Evolutionary conservation across 2,113 vertebrate genomes (phyloP).

Genomic region (Cacatua alba): DNA sequence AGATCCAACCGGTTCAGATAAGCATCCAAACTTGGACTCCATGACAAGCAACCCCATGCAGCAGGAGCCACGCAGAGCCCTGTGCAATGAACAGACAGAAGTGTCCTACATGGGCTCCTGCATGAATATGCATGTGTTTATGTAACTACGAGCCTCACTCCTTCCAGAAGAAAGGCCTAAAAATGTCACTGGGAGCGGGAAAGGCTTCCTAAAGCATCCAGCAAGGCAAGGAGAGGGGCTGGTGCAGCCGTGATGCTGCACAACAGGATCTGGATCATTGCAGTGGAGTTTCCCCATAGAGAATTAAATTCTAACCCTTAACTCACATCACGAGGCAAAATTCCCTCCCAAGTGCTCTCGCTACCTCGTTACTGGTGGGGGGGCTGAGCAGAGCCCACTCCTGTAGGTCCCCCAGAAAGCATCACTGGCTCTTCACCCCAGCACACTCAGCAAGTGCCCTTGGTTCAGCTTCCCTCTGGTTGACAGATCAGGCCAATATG

Average conservation of each 20-base stretch:
- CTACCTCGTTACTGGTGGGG: fast-evolving
- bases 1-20: slow-evolving; percentile 11
- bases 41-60: neutral
- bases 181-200: neutral
- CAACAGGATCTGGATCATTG: neutral
- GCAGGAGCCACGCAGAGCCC: neutral
- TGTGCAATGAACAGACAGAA: fast-evolving
- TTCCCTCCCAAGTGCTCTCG: neutral
- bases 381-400: neutral
- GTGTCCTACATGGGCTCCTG: neutral
- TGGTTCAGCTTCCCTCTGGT: neutral
- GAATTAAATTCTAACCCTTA: neutral
- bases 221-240: neutral
- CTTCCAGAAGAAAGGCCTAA: neutral
- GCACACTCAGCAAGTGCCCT: neutral
- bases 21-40: neutral
- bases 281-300: neutral
- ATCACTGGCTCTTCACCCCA: neutral
- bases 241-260: neutral
- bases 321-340: neutral
- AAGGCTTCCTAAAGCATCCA: neutral
- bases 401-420: neutral
- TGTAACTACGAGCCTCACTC: neutral
- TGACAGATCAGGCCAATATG: neutral
- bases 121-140: neutral